Percentiles rank a stretch among this genome's conserved stretches.
Conservation (phyloP, 1,140 invertebrate species). For the Pseudomyrmex cubaensis region DNA sequence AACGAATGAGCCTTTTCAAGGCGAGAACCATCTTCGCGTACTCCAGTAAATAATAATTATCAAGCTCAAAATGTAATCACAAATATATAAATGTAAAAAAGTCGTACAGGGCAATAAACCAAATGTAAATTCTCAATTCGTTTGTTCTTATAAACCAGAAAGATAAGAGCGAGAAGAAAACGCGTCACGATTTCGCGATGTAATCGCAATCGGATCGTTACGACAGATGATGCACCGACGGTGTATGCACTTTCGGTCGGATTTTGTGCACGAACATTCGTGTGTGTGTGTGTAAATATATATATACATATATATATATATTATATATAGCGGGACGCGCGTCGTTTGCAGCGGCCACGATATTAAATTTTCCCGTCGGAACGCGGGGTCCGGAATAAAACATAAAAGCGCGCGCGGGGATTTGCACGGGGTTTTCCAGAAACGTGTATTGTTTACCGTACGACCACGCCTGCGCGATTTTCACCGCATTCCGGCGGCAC, state of each 20-base stretch:
- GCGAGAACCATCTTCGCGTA: too few relatives aligned
- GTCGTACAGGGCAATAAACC: constrained; percentile 23
- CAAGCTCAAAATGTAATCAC: too few relatives aligned
- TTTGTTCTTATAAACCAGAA: not conserved
- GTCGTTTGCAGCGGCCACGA: constrained; percentile 57
- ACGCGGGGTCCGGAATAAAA: constrained; percentile 61
- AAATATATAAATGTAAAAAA: too few relatives aligned
- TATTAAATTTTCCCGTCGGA: constrained; percentile 71
- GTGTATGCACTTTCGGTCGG: constrained; percentile 20
- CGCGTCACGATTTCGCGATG: not conserved
- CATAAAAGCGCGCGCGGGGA: constrained; percentile 45
- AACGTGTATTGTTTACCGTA: constrained; percentile 63
- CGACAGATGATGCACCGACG: constrained; percentile 42
- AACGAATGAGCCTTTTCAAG: constrained; percentile 3
- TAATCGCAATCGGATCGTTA: constrained; percentile 36
- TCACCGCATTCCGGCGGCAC: constrained; percentile 27
- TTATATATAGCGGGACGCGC: constrained; percentile 38
- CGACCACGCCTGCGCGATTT: constrained; percentile 55
- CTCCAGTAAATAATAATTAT: too few relatives aligned
- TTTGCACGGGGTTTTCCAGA: constrained; percentile 47
- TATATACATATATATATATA: too few relatives aligned
- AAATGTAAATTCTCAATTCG: constrained; percentile 46
- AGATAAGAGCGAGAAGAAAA: not conserved
- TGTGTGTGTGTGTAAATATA: not conserved
- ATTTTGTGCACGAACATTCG: constrained; percentile 64